Conservation (phyloP, 2,797 vertebrate species). For the Diceros bicornis region DNA sequence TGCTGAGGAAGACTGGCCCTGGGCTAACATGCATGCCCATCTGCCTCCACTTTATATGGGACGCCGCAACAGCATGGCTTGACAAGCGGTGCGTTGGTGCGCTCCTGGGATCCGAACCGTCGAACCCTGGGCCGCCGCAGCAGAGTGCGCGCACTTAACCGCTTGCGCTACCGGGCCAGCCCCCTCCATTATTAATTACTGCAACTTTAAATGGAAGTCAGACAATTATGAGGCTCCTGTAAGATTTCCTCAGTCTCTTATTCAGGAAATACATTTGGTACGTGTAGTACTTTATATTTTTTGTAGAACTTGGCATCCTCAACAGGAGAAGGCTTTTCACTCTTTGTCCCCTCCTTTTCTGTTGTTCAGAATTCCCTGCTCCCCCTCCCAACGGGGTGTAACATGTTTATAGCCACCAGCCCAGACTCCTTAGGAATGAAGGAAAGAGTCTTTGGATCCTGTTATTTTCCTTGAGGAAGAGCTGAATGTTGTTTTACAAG, state of each 20-base stretch:
- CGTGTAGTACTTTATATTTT: neutral
- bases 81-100: too few relatives aligned
- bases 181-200: neutral
- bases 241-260: neutral
- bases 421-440: constrained; percentile 2
- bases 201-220: neutral
- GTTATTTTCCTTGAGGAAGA: constrained; percentile 35
- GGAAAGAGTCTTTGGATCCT: neutral
- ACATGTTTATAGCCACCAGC: neutral
- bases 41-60: too few relatives aligned
- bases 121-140: too few relatives aligned
- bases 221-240: neutral
- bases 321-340: neutral
- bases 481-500: neutral
- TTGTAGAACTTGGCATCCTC: neutral
- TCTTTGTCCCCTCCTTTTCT: neutral
- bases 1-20: too few relatives aligned
- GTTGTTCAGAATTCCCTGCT: neutral
- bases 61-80: too few relatives aligned
- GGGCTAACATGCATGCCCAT: too few relatives aligned
- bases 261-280: neutral
- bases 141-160: too few relatives aligned
- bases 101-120: too few relatives aligned
- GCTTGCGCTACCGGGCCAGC: too few relatives aligned
- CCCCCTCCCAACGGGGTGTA: neutral